Base-by-base conservation (phyloP, 2,888 invertebrate species). In the Cyrtodaria siliqua region DNA sequence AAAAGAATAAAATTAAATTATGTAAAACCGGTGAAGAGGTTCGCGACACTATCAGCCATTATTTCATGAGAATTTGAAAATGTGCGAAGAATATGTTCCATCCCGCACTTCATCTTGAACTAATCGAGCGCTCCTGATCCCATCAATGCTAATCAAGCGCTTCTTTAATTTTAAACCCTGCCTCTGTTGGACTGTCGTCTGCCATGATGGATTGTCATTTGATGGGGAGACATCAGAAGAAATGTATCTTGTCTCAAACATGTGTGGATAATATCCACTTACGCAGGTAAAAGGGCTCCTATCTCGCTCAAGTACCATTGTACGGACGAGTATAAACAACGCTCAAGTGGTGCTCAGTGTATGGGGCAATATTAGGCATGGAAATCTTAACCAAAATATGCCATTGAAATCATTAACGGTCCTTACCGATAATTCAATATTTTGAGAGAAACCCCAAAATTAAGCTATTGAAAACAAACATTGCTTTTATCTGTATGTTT, bases 1-100 rank as follows among this genome's bases (percentile, higher is more conserved):
- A 80, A 80, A 79, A 76, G 75, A 64, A 64, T 69, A 47, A 59
- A 60, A 69, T 75, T 76, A 68, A 80, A 80, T 80, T 76, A 80
- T 75, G 75, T 80, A 80, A 80, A 80, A 55, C 62, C 56, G 33
- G 9, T 67, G 27, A 67, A 73, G 62, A 57, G 56, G 33, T 23
- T 61, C 62, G 42, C 66, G 52, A 67, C 47, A 52, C 57, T 56
- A 57, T 42, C n/a, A 53, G 60, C 59, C 50, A 67, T 66, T 76
- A 63, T 61, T 62, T 59, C 72, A 68, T 72, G 78, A 78, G 78
- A 69, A 72, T 76, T 72, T 53, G 40, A 53, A 78, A 73, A 72
- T 72, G 72, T 78, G 78, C 60, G 56, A 44, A 62, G 56, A 44
- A 40, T 57, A 52, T 42, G 18, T 38, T 60, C 66, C 47, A 44